These are phyloP conservation scores for Erebia ligea DNA, from an alignment of 2,888 invertebrate species.

Conservation along the genomic window DNA sequence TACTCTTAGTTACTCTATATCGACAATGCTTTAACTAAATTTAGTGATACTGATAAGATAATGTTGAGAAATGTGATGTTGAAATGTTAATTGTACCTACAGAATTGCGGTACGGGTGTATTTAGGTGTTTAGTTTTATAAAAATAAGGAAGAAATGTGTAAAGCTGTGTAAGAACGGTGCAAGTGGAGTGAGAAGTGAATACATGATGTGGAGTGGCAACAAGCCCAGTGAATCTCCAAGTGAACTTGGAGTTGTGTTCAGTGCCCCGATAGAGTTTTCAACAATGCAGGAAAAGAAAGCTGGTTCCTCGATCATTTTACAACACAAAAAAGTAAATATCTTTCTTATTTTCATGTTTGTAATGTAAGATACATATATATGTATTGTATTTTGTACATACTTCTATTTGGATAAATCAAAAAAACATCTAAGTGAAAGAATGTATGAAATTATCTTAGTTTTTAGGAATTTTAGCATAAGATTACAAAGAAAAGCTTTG, in stretches of 20 bases:
- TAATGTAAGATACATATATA: constrained; percentile 52
- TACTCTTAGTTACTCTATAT: constrained; percentile 72
- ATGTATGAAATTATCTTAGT: constrained; percentile 21
- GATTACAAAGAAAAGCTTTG: neutral
- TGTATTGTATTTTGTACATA: constrained; percentile 55
- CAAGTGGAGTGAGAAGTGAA: constrained; percentile 69
- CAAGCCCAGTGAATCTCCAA: constrained; percentile 54
- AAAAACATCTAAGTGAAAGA: constrained; percentile 15
- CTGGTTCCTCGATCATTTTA: constrained; percentile 51
- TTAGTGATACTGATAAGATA: constrained; percentile 71
- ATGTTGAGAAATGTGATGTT: constrained; percentile 63
- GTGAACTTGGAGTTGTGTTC: constrained; percentile 57
- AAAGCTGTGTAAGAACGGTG: constrained; percentile 61
- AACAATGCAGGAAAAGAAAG: constrained; percentile 45
- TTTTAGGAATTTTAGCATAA: constrained; percentile 6
- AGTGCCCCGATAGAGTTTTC: constrained; percentile 52
- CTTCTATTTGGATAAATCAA: constrained; percentile 30
- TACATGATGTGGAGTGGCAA: constrained; percentile 41
- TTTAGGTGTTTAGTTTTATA: constrained; percentile 68
- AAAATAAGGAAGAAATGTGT: constrained; percentile 67
- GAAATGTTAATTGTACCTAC: constrained; percentile 67
- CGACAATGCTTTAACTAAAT: constrained; percentile 83
- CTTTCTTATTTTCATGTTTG: constrained; percentile 55
- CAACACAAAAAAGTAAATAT: constrained; percentile 75
- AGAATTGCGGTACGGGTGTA: constrained; percentile 73